Evolutionary conservation across 2,113 vertebrate genomes (phyloP).

Genomic region (Ailuropoda melanoleuca): DNA sequence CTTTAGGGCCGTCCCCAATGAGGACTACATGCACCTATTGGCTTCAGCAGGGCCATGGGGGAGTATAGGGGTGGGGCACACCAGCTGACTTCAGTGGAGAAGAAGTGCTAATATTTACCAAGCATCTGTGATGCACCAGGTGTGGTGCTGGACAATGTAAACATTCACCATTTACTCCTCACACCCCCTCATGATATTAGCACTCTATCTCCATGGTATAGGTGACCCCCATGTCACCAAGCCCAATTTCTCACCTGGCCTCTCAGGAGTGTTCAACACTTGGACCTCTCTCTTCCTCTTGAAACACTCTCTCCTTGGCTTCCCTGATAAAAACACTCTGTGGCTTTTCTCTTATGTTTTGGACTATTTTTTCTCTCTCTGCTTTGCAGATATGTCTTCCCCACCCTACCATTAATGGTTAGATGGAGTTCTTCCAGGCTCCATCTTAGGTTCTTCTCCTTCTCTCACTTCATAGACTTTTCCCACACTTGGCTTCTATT

Average conservation of each 20-base stretch:
- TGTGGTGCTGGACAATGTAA: not conserved
- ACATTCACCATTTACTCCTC: not conserved
- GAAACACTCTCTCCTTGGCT: not conserved
- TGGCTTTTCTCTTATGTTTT: not conserved
- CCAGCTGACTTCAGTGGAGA: not conserved
- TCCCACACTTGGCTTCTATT: not conserved
- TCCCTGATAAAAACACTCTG: not conserved
- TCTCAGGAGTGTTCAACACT: not conserved
- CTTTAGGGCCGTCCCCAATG: not conserved
- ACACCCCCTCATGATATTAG: not conserved
- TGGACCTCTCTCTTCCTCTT: not conserved
- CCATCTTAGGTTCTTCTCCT: not conserved
- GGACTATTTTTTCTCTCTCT: not conserved
- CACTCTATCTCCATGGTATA: accelerated
- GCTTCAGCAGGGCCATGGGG: not conserved
- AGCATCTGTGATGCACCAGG: not conserved
- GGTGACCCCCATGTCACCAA: not conserved
- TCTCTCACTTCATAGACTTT: not conserved
- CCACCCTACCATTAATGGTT: too few species aligned
- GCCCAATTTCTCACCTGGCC: not conserved
- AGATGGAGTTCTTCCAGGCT: not conserved
- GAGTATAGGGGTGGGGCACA: not conserved
- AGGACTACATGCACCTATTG: too few species aligned
- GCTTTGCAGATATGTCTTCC: not conserved
- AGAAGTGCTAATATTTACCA: not conserved